Evolutionary conservation across 2,113 vertebrate genomes (phyloP), one percentile per base, ranked within the genome.

Genomic region (Grallaria varia): DNA sequence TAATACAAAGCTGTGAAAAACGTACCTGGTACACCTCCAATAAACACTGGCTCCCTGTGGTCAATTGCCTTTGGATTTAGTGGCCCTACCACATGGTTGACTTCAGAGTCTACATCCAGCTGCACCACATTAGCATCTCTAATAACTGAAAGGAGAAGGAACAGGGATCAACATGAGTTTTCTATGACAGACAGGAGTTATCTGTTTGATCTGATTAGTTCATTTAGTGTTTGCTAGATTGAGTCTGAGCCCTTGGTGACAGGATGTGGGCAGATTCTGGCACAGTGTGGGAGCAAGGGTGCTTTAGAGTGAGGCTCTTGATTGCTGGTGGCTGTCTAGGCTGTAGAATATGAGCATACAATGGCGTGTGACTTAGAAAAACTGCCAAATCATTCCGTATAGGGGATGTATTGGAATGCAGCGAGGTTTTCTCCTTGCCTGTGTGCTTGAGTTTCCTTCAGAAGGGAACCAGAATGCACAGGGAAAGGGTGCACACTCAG

Each of bases 11-110:
- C 10, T 69, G 25, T 22, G 9, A 67, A 53, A 81, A 53, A 23
- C 98, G 80, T 96, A 99, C 99, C 98, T 98, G 99, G 99, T 81
- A 98, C 98, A 91, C 99, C 99, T 73, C 99, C 99, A 81, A 99
- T 98, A 96, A 99, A 99, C 55, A 99, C 98, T 12, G 98, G 98
- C 52, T 98, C 98, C 74, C 88, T 98, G 86, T 96, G 96, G 53
- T 98, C 98, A 44, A 72, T 91, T 83, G 98, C 89, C 53, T 95
- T 97, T 83, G 97, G 97, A 84, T 98, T 98, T 71, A 99, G 84
- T 2, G 98, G 98, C 58, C 98, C 99, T 66, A 99, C 98, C 16
- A 99, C 98, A 23, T 99, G 98, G 90, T 98, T 98, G 87, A 99
- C 98, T 97, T 99, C 98, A 45, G 99, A 99, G 91, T 99, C 99